Conservation (phyloP, 2,888 invertebrate genomes). For the Craniophora ligustri region DNA sequence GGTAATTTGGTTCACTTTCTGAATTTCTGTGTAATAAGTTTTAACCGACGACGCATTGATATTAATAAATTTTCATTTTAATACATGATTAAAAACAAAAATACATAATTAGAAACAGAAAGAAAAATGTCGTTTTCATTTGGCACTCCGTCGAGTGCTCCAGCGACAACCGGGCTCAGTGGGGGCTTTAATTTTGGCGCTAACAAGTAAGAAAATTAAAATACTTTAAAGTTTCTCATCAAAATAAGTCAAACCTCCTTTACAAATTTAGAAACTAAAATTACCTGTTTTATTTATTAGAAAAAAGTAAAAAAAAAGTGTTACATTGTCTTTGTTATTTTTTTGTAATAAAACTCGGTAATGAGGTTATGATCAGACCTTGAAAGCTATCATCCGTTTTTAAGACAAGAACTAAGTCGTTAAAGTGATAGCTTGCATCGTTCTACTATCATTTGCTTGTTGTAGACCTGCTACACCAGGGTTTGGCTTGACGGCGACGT, state of each 20-base stretch:
- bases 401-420: too few species aligned
- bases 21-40: too few species aligned
- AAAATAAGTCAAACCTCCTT: conserved; percentile 17
- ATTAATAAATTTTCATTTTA: too few species aligned
- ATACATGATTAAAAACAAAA: too few species aligned
- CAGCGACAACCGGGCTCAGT: conserved; percentile 75
- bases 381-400: too few species aligned
- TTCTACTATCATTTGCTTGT: not conserved
- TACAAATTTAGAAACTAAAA: not conserved
- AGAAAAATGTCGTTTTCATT: conserved; percentile 82
- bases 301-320: conserved; percentile 17
- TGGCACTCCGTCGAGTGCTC: conserved; percentile 83
- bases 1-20: too few species aligned
- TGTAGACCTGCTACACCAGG: conserved; percentile 77
- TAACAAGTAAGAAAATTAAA: conserved; percentile 80
- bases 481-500: conserved; percentile 70
- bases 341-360: conserved; percentile 15
- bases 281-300: not conserved
- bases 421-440: not conserved
- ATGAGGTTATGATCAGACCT: not conserved
- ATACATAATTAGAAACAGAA: not conserved
- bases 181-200: conserved; percentile 84
- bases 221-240: not conserved
- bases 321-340: conserved; percentile 1
- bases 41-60: too few species aligned